Percentiles rank a stretch among this genome's conserved stretches.
Conservation (phyloP, 30 jellyfish, hydroid and myxozoan genomes). For the Morbakka virulenta region DNA sequence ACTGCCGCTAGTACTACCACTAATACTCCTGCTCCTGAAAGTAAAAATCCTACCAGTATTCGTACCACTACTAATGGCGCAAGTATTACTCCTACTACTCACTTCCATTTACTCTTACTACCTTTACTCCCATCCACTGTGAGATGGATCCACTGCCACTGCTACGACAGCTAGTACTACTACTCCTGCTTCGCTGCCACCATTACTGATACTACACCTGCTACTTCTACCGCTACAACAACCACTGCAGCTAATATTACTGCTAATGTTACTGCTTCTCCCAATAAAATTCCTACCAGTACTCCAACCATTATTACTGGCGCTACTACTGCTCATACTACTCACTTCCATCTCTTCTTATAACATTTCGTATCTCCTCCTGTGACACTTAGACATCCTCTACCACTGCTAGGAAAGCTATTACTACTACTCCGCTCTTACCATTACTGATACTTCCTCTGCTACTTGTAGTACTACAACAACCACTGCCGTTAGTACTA, state of each 20-base stretch:
- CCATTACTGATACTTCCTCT: too few relatives aligned
- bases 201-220: too few relatives aligned
- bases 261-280: not conserved
- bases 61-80: not conserved
- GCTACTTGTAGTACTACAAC: too few relatives aligned
- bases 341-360: too few relatives aligned
- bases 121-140: not conserved
- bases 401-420: too few relatives aligned
- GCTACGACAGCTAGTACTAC: not conserved
- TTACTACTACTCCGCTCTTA: too few relatives aligned
- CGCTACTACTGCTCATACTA: conserved; percentile 1
- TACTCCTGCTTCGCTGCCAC: not conserved
- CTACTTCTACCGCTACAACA: not conserved
- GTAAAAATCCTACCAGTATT: not conserved
- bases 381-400: too few relatives aligned
- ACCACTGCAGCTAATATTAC: not conserved
- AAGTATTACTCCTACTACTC: too few relatives aligned
- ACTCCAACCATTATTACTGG: not conserved
- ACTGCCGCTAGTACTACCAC: not conserved
- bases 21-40: not conserved
- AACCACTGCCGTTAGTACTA: too few relatives aligned
- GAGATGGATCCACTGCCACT: not conserved
- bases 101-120: not conserved
- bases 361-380: not conserved
- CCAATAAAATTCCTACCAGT: not conserved